phyloP scores from a whole-genome alignment of 2,113 vertebrate species.

The Struthidea cinerea region DNA sequence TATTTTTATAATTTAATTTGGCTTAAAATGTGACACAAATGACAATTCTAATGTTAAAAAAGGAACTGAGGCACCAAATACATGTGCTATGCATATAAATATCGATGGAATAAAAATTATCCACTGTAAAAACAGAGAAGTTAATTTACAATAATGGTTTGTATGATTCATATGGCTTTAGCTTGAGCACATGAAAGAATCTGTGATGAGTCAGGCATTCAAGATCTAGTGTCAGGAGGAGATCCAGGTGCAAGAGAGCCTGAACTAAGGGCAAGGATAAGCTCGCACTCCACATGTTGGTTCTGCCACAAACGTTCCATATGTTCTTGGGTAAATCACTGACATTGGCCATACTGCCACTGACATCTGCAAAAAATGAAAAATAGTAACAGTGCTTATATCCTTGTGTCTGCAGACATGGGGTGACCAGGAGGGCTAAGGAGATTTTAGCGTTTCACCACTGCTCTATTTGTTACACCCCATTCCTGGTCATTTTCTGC shows the following conservation, averaged over 20 bases:
- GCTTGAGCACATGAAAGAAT: not conserved
- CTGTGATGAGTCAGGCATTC: not conserved
- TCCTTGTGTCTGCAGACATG: not conserved
- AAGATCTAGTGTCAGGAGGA: not conserved
- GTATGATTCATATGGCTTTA: not conserved
- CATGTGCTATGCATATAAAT: not conserved
- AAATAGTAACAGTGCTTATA: not conserved
- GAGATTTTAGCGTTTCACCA: not conserved
- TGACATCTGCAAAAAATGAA: not conserved
- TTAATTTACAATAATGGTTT: not conserved
- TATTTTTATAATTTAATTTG: slow-evolving; percentile 53
- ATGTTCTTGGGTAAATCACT: not conserved
- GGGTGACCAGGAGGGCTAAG: not conserved
- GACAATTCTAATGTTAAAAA: slow-evolving; percentile 34
- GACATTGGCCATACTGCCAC: not conserved
- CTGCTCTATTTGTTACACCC: not conserved
- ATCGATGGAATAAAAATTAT: not conserved
- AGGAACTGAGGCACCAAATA: not conserved
- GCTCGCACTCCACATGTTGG: not conserved
- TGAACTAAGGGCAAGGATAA: not conserved
- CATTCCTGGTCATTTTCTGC: not conserved
- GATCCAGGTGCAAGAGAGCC: not conserved
- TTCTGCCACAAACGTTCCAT: not conserved
- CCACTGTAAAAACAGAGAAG: not conserved
- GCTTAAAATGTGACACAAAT: slow-evolving; percentile 38